Evolutionary conservation across 2,113 vertebrate genomes (phyloP).

Genomic region (Panthera uncia): DNA sequence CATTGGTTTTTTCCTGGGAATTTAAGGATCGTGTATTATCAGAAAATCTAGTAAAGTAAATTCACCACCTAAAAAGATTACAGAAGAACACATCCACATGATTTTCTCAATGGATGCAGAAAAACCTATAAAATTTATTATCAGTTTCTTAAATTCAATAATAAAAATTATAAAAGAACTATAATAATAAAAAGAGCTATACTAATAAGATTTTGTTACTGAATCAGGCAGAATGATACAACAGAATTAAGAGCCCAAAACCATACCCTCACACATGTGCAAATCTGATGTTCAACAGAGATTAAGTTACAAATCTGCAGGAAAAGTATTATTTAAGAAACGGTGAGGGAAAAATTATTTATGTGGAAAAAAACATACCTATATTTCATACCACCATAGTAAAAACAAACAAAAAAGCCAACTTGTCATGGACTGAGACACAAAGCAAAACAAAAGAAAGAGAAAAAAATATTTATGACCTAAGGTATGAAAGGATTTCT

Average conservation of each 20-base stretch:
- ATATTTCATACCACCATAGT: background rate
- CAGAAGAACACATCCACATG: background rate
- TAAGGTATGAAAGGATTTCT: background rate
- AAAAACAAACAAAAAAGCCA: background rate
- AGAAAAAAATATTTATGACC: background rate
- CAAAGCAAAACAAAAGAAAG: background rate
- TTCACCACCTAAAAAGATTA: background rate
- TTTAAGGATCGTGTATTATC: background rate
- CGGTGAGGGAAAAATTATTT: background rate
- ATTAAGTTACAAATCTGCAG: background rate
- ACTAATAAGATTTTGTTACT: background rate
- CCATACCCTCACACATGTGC: too few species aligned
- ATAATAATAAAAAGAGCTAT: background rate
- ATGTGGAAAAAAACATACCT: background rate
- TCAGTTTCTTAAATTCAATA: background rate
- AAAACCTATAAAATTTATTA: background rate
- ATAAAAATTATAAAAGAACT: background rate
- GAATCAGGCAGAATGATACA: background rate
- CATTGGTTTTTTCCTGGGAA: background rate
- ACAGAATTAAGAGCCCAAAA: background rate
- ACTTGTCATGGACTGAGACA: background rate
- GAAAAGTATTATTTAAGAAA: background rate
- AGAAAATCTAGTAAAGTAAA: background rate
- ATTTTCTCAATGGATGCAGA: background rate
- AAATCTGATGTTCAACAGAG: background rate